A percentile compares a stretch with the other conserved stretches of the same genome.
Evolutionary conservation across 2,888 invertebrate species (phyloP).

Genomic region (Macrophya annulata): DNA sequence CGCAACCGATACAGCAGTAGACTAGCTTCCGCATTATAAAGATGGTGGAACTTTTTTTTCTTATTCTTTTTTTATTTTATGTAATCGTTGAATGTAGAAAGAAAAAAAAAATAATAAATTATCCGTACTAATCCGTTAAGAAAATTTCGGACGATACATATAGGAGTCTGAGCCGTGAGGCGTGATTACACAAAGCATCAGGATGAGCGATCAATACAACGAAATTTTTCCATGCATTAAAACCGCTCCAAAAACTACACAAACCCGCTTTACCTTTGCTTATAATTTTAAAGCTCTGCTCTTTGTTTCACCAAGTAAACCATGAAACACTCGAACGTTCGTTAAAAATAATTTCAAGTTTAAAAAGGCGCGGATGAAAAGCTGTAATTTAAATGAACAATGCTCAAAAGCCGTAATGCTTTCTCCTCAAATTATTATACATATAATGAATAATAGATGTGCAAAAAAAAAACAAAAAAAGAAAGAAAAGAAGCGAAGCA

Average conservation of each 20-base stretch:
- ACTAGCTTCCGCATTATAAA: not conserved
- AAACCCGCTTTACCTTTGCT: not conserved
- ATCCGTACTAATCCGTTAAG: not conserved
- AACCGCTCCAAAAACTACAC: slow-evolving; percentile 38
- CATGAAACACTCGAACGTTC: slow-evolving; percentile 12
- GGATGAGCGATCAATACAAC: slow-evolving; percentile 51
- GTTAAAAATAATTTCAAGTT: not conserved
- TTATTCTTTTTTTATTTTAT: not conserved
- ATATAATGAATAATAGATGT: slow-evolving; percentile 1
- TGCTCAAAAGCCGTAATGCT: not conserved
- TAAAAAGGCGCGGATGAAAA: not conserved
- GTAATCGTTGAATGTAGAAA: not conserved
- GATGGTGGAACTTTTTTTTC: slow-evolving; percentile 1
- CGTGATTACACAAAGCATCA: slow-evolving; percentile 53
- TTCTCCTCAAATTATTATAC: not conserved
- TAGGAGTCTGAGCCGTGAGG: not conserved
- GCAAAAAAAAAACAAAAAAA: not conserved
- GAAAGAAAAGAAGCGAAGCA: not conserved
- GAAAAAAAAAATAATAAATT: too few relatives aligned
- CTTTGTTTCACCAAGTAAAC: slow-evolving; percentile 22
- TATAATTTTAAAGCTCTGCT: not conserved
- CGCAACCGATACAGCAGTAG: not conserved
- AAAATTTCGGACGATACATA: not conserved
- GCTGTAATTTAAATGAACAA: slow-evolving; percentile 7
- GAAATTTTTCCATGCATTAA: slow-evolving; percentile 54